Base-by-base conservation (phyloP, 2,113 vertebrate species). In the Gnathochromis pfefferi region DNA sequence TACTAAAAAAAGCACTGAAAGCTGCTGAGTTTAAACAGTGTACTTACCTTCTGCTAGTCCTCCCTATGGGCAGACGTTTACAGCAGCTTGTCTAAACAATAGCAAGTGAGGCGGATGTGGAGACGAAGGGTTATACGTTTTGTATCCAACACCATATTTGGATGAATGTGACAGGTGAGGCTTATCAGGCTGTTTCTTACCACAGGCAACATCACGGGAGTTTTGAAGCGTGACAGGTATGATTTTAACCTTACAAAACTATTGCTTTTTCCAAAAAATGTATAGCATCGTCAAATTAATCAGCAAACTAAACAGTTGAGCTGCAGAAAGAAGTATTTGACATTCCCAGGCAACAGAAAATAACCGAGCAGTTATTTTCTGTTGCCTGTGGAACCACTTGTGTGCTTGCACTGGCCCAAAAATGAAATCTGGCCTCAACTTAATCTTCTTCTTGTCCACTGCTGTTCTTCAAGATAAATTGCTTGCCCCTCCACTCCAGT, bases 21-120 rank as follows among this genome's bases (percentile, higher is more conserved):
- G 83, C 85, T 51, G 90, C 63, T 55, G 89, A 89, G 85, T 91
- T 88, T 92, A 94, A 93, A 92, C 84, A 90, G 85, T 5, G 26
- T 47, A 35, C 88, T 70, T 78, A 78, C 55, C 79, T 88, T 85
- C 80, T 91, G 85, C 89, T 81, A n/a, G 88, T 90, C 65, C 84
- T 93, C 83, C 87, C 92, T 79, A 54, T 82, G 81, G 75, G 49
- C 88, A 88, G 90, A 93, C 81, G 87, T 96, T 96, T 95, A 93
- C 85, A 92, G 82, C 80, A 86, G 88, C 92, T 88, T 95, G 93
- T 95, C 94, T 87, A 95, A 95, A 96, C 94, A 95, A 94, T 28
- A 88, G 93, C 92, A 84, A 84, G 91, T 75, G 90, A 90, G 92
- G 90, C 54, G 35, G 88, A 91, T 80, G 23, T 80, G 58, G 13